These are phyloP conservation scores for Trypoxylon attenuatum DNA, from an alignment of 2,888 invertebrate genomes.

Conservation along the genomic window DNA sequence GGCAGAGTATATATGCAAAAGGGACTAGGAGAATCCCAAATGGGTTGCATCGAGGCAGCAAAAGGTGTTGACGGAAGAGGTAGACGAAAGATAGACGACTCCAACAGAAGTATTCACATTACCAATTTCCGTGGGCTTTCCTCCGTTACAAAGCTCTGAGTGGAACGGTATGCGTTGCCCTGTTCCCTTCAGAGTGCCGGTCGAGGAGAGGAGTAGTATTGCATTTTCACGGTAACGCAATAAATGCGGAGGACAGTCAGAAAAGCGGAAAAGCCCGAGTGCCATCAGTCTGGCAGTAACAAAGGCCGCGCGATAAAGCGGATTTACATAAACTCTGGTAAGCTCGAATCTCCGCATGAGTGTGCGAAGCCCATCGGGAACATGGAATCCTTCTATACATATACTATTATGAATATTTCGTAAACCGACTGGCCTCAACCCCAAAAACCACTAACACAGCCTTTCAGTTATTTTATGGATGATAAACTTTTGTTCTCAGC, in stretches of 20 bases:
- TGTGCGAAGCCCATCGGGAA: too few relatives aligned
- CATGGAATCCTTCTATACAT: not conserved
- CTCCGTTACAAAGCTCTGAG: not conserved
- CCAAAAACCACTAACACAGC: too few relatives aligned
- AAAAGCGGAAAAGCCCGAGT: constrained; percentile 9
- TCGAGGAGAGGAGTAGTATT: too few relatives aligned
- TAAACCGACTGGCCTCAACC: too few relatives aligned
- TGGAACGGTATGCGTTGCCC: too few relatives aligned
- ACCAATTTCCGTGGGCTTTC: not conserved
- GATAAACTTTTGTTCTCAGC: too few relatives aligned
- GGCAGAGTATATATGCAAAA: too few relatives aligned
- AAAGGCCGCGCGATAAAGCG: constrained; percentile 25
- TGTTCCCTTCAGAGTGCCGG: too few relatives aligned
- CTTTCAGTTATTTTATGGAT: too few relatives aligned
- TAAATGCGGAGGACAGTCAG: constrained; percentile 10
- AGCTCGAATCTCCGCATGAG: constrained; percentile 5
- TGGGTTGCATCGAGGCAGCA: too few relatives aligned
- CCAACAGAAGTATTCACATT: not conserved
- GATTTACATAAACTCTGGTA: constrained; percentile 34
- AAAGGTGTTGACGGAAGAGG: constrained; percentile 11
- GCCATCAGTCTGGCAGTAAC: constrained; percentile 4
- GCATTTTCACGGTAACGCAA: constrained; percentile 11
- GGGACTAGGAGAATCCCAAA: too few relatives aligned
- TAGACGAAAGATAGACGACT: not conserved
- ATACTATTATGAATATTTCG: constrained; percentile 17